Evolutionary conservation across 2,888 invertebrate species (phyloP).

Genomic region (Ophion ellenae): DNA sequence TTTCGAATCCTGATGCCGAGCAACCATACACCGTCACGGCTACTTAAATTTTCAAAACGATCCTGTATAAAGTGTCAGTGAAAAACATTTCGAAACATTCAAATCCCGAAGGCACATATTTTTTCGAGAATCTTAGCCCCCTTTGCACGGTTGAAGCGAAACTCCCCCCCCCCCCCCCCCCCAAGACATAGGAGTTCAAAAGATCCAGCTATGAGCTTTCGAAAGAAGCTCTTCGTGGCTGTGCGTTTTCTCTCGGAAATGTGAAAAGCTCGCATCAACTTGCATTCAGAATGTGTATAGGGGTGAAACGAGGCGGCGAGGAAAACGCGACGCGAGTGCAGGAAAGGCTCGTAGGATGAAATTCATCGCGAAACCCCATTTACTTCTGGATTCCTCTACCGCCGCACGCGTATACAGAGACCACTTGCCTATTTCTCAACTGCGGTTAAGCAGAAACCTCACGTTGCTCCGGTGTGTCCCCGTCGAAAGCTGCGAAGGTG

Average conservation of each 20-base stretch:
- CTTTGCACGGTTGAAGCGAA: not conserved
- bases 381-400: constrained; percentile 25
- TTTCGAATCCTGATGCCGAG: not conserved
- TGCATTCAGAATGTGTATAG: constrained; percentile 21
- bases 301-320: constrained; percentile 1
- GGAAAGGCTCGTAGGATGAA: constrained; percentile 19
- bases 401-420: not conserved
- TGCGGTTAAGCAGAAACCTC: constrained; percentile 47
- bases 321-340: not conserved
- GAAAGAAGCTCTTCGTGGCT: constrained; percentile 1
- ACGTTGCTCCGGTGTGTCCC: constrained; percentile 19
- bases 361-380: constrained; percentile 45
- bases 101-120: not conserved
- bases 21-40: not conserved
- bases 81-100: not conserved
- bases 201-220: not conserved
- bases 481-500: constrained; percentile 41
- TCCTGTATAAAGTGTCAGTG: not conserved
- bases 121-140: not conserved
- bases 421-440: constrained; percentile 45
- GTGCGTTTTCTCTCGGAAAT: not conserved
- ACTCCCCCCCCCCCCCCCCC: not conserved
- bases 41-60: not conserved
- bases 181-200: constrained; percentile 5
- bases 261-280: constrained; percentile 16